Base-by-base conservation (phyloP, 2,797 vertebrate species). In the Remorina albescens region DNA sequence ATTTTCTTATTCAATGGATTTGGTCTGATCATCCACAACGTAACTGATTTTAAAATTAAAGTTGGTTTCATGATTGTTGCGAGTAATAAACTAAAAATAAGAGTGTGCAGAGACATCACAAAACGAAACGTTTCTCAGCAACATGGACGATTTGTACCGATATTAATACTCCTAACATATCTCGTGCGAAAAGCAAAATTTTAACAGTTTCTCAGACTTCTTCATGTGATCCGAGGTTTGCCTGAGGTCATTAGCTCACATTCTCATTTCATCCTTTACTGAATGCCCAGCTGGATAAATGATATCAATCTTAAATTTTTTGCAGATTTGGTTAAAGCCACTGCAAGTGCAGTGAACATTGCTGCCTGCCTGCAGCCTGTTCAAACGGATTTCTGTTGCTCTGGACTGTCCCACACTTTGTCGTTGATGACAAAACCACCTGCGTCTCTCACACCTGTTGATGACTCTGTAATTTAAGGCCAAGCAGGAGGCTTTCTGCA, bases 361-460 rank as follows among this genome's bases (percentile, higher is more conserved):
- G 18, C 46, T 49, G 34, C 69, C 41, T 41, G 56, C 47, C 41
- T 37, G 34, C 56, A 79, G 71, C 34, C 28, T 68, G 34, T 41
- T 69, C 19, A 55, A 18, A 73, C 16, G 25, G 49, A 51, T 57
- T 67, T 15, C 32, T 71, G 47, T 34, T 46, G 36, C 36, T 67
- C 15, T 9, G 11, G 39, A 25, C 21, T 51, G 65, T 56, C 44
- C 36, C 47, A 65, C 54, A 56, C 74, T 71, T 76, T 56, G 49
- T 67, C 34, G 49, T 53, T 34, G 54, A 89, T 84, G 84, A 87
- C 73, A 85, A 92, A 92, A 89, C 76, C 84, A 87, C 76, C 87
- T 89, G 91, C 49, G 50, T 63, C 66, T 81, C 76, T 88, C 78
- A 86, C 88, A 88, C 78, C 87, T 92, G 87, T 88, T 61, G 12